Percentiles rank a stretch among this genome's conserved stretches.
phyloP scores from a whole-genome alignment of 1,140 invertebrate genomes.

The Hylyphantes graminicola region DNA sequence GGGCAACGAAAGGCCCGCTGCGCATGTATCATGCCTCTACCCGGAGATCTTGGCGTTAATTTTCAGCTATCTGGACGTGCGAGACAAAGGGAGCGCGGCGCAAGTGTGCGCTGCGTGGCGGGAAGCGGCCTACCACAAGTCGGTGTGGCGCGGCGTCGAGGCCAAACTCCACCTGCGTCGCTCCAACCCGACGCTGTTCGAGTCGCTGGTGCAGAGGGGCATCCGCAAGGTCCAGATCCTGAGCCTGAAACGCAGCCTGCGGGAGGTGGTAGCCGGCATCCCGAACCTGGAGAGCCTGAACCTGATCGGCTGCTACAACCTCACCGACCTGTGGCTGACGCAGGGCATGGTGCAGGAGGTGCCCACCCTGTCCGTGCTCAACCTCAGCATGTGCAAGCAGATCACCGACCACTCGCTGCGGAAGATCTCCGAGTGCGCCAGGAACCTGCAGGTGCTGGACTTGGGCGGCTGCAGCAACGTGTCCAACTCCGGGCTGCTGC shows the following conservation, averaged over 20 bases:
- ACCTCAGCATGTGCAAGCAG: slow-evolving; percentile 94
- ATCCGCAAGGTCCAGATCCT: slow-evolving; percentile 88
- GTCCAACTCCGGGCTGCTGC: slow-evolving; percentile 84
- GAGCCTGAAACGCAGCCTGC: slow-evolving; percentile 82
- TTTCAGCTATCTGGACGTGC: slow-evolving; percentile 87
- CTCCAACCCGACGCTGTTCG: slow-evolving; percentile 84
- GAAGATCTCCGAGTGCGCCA: slow-evolving; percentile 84
- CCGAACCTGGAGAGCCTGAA: slow-evolving; percentile 88
- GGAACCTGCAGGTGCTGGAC: slow-evolving; percentile 87
- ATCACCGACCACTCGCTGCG: slow-evolving; percentile 87
- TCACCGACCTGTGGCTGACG: slow-evolving; percentile 84
- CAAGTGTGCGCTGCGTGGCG: slow-evolving; percentile 91
- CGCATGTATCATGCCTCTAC: slow-evolving; percentile 88
- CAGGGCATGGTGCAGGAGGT: slow-evolving; percentile 77
- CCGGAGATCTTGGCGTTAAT: slow-evolving; percentile 92
- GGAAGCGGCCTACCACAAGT: slow-evolving; percentile 87
- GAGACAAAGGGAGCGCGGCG: slow-evolving; percentile 87
- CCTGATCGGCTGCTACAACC: slow-evolving; percentile 91
- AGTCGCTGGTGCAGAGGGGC: slow-evolving; percentile 85
- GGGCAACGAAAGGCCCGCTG: slow-evolving; percentile 35
- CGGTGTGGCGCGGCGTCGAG: slow-evolving; percentile 92
- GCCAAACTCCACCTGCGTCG: slow-evolving; percentile 88
- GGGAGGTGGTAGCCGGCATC: slow-evolving; percentile 86
- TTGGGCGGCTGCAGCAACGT: slow-evolving; percentile 91
- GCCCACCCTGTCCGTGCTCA: slow-evolving; percentile 80